Conservation (phyloP, 1,140 invertebrate genomes). For the Contarinia nasturtii region DNA sequence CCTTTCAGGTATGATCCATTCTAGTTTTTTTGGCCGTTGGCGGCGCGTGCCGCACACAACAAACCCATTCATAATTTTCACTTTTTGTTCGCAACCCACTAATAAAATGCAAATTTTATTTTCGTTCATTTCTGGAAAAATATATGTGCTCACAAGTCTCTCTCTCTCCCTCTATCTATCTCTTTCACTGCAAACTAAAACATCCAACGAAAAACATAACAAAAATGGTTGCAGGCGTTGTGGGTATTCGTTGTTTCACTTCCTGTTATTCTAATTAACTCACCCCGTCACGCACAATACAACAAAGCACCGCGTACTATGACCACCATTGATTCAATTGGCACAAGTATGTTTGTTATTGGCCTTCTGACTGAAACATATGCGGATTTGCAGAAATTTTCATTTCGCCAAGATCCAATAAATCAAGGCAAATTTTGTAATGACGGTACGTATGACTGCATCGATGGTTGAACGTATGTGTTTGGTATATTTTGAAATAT, state of each 20-base stretch:
- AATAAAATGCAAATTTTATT: not conserved
- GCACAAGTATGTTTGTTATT: slow-evolving; percentile 61
- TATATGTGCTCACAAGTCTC: not conserved
- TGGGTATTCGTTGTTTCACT: slow-evolving; percentile 87
- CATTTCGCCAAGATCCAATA: slow-evolving; percentile 63
- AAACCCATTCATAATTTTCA: too few species aligned
- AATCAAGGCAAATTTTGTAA: slow-evolving; percentile 84
- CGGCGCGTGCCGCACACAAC: too few species aligned
- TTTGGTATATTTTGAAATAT: too few species aligned
- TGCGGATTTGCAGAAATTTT: slow-evolving; percentile 80
- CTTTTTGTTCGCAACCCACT: not conserved
- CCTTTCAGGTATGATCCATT: slow-evolving; percentile 70
- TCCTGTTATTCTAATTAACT: slow-evolving; percentile 81
- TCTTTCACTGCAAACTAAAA: not conserved
- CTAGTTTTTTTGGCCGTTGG: too few species aligned
- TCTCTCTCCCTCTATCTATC: too few species aligned
- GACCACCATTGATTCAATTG: slow-evolving; percentile 66
- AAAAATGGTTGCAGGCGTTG: slow-evolving; percentile 41
- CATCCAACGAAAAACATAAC: too few species aligned
- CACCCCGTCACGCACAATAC: slow-evolving; percentile 57
- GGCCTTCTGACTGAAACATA: slow-evolving; percentile 74
- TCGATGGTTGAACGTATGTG: slow-evolving; percentile 2
- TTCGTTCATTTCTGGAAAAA: not conserved
- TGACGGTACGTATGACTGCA: slow-evolving; percentile 47
- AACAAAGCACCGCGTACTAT: slow-evolving; percentile 52